phyloP scores from a whole-genome alignment of 2,797 vertebrate species.

The Acanthiza pusilla region DNA sequence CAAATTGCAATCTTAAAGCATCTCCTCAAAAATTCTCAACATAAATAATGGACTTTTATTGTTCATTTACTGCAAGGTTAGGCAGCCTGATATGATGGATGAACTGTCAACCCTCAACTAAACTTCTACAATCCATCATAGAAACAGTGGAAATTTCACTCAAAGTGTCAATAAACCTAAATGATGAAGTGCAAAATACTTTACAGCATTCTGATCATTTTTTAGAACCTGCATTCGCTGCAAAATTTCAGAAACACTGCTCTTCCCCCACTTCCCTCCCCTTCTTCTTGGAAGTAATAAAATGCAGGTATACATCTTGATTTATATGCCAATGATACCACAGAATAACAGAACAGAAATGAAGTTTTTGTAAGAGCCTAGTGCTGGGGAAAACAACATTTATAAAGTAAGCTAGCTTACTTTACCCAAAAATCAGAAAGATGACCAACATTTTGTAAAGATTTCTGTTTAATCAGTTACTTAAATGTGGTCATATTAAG shows the following conservation, averaged over 20 bases:
- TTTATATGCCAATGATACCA: neutral
- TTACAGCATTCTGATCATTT: slow-evolving; percentile 31
- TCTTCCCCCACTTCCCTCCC: neutral
- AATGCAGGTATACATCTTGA: neutral
- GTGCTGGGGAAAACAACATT: neutral
- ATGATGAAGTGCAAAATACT: slow-evolving; percentile 63
- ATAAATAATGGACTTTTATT: slow-evolving; percentile 82
- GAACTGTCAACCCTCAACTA: slow-evolving; percentile 84
- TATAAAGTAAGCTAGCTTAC: neutral
- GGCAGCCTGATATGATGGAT: slow-evolving; percentile 87
- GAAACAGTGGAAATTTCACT: slow-evolving; percentile 66
- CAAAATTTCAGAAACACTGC: slow-evolving; percentile 1
- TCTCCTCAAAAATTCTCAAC: slow-evolving; percentile 42
- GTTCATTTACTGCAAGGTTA: slow-evolving; percentile 94
- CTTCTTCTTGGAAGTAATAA: neutral
- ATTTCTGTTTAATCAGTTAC: neutral
- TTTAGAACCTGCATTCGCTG: neutral
- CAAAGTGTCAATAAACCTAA: slow-evolving; percentile 62
- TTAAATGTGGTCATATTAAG: neutral
- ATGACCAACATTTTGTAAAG: neutral
- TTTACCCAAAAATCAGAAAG: neutral
- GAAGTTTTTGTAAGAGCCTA: neutral
- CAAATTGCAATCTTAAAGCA: slow-evolving; percentile 17
- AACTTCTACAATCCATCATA: slow-evolving; percentile 83
- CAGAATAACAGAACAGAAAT: neutral